phyloP scores from a whole-genome alignment of 2,797 vertebrate species.

The Telmatherina bonti region DNA sequence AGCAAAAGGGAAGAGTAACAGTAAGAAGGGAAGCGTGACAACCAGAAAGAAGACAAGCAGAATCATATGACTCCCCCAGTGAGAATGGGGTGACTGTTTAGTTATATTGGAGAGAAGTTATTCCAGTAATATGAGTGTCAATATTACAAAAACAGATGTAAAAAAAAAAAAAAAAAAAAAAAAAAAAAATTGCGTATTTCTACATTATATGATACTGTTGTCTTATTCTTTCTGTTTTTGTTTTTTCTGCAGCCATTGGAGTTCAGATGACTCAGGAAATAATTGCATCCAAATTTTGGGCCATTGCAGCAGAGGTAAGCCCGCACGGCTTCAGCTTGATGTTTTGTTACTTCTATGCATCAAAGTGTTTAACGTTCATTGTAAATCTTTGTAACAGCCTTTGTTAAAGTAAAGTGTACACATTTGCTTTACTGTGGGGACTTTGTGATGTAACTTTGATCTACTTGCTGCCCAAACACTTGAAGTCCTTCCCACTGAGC shows the following conservation, averaged over 20 bases:
- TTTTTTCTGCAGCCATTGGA: slow-evolving; percentile 66
- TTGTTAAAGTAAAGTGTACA: background rate
- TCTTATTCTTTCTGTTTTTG: slow-evolving; percentile 6
- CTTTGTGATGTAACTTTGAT: background rate
- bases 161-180: too few species aligned
- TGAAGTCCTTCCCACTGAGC: background rate
- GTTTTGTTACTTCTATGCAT: too few species aligned
- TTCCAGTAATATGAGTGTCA: too few species aligned
- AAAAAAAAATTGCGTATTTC: background rate
- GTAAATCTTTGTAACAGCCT: background rate
- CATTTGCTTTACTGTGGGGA: background rate
- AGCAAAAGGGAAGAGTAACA: too few species aligned
- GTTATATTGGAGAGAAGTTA: too few species aligned
- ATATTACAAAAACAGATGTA: too few species aligned
- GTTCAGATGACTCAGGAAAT: slow-evolving; percentile 74
- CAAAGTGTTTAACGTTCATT: background rate
- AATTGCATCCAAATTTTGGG: slow-evolving; percentile 72
- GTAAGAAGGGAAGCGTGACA: too few species aligned
- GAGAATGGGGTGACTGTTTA: background rate
- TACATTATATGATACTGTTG: background rate
- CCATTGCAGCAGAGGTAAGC: slow-evolving; percentile 67
- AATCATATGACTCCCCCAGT: background rate
- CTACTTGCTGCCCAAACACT: background rate
- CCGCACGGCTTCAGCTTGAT: background rate
- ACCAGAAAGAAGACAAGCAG: too few species aligned